phyloP scores from a whole-genome alignment of 2,113 vertebrate species.

The Narcine bancroftii region DNA sequence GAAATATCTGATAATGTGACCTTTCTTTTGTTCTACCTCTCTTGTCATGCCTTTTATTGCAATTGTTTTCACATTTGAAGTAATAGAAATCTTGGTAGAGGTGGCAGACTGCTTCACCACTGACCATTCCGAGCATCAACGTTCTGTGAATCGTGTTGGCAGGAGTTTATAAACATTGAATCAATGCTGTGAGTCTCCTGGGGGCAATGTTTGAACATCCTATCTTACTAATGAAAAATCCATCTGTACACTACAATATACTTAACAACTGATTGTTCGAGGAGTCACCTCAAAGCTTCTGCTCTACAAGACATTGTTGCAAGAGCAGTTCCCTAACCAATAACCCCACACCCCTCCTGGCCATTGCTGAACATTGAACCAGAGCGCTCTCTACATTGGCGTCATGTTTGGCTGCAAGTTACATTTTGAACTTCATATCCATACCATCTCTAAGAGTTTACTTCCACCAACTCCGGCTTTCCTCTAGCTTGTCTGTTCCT shows the following conservation, averaged over 20 bases:
- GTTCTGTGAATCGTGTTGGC: background rate
- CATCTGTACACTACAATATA: background rate
- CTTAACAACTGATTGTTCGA: background rate
- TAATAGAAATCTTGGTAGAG: background rate
- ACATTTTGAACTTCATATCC: too few relatives aligned
- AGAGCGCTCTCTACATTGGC: too few relatives aligned
- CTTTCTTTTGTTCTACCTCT: background rate
- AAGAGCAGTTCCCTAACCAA: too few relatives aligned
- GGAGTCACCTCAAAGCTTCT: background rate
- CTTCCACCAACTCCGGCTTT: too few relatives aligned
- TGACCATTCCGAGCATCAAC: background rate
- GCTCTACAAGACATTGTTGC: background rate
- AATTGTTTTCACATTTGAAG: background rate
- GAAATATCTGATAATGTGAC: background rate
- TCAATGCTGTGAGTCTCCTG: background rate
- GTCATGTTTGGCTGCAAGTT: too few relatives aligned
- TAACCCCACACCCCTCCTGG: too few relatives aligned
- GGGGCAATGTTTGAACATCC: background rate
- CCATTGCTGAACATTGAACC: too few relatives aligned
- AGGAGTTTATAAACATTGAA: background rate
- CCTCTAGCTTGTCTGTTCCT: too few relatives aligned
- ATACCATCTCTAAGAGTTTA: too few relatives aligned
- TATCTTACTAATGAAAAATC: background rate
- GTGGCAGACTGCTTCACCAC: background rate
- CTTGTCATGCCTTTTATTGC: background rate